These are phyloP conservation scores for Popillia japonica DNA, from an alignment of 1,140 invertebrate genomes.

Conservation along the genomic window DNA sequence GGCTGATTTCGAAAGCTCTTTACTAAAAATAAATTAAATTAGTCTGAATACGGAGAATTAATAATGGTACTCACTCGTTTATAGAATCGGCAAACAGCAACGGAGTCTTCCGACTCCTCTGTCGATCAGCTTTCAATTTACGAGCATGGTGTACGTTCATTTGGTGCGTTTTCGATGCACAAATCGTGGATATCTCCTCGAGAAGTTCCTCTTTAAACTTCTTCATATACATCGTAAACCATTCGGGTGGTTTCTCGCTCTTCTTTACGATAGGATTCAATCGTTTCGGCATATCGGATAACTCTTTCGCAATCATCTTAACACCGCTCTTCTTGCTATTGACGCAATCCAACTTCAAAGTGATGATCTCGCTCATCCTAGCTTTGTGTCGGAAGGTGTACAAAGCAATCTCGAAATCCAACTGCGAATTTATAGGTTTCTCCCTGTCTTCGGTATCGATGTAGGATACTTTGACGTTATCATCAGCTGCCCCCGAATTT, in stretches of 20 bases:
- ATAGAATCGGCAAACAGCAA: background rate
- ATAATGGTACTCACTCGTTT: conserved; percentile 35
- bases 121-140: background rate
- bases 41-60: too few species aligned
- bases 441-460: conserved; percentile 53
- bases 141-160: conserved; percentile 15
- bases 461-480: conserved; percentile 56
- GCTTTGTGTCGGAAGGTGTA: conserved; percentile 54
- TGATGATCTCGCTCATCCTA: conserved; percentile 54
- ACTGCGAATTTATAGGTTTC: conserved; percentile 53
- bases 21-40: too few species aligned
- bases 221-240: conserved; percentile 57
- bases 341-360: conserved; percentile 50
- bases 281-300: background rate
- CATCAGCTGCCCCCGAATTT: conserved; percentile 55
- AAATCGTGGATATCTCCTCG: conserved; percentile 45
- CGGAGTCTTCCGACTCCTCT: conserved; percentile 8
- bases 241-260: conserved; percentile 51
- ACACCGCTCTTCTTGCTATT: background rate
- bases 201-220: conserved; percentile 53
- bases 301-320: background rate
- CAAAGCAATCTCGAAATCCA: conserved; percentile 55
- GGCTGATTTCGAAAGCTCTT: conserved; percentile 45
- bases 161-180: conserved; percentile 14
- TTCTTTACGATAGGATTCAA: background rate